phyloP scores from a whole-genome alignment of 2,797 vertebrate species.

The Oreortyx pictus region DNA sequence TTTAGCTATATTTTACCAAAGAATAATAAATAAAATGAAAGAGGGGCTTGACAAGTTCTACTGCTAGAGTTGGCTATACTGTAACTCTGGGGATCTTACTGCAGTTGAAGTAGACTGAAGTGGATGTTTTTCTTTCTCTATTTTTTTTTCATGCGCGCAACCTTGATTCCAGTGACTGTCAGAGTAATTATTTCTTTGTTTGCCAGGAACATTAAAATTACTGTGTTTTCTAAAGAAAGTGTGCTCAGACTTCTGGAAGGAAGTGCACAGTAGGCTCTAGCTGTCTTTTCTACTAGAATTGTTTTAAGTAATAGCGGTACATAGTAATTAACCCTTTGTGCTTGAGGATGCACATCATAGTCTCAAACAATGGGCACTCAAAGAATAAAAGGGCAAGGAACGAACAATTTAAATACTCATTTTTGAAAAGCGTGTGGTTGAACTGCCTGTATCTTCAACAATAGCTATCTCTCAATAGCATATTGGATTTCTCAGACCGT shows the following conservation, averaged over 20 bases:
- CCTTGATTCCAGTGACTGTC: slow-evolving; percentile 20
- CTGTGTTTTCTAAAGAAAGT: slow-evolving; percentile 52
- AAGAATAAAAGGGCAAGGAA: slow-evolving; percentile 3
- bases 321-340: slow-evolving; percentile 62
- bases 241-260: slow-evolving; percentile 29
- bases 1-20: background rate
- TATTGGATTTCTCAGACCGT: slow-evolving; percentile 28
- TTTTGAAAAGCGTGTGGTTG: background rate
- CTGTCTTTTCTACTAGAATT: slow-evolving; percentile 26
- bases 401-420: background rate
- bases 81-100: background rate
- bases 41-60: background rate
- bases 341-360: background rate
- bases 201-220: slow-evolving; percentile 59
- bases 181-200: slow-evolving; percentile 68
- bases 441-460: slow-evolving; percentile 5
- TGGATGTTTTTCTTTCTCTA: background rate
- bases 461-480: background rate
- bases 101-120: background rate
- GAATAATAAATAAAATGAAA: background rate
- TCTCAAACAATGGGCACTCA: slow-evolving; percentile 9
- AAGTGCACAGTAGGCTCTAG: slow-evolving; percentile 13
- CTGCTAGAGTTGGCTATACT: background rate
- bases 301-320: slow-evolving; percentile 29
- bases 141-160: background rate